Conservation (phyloP, 1,140 invertebrate species). For the Doryteuthis pealeii region DNA sequence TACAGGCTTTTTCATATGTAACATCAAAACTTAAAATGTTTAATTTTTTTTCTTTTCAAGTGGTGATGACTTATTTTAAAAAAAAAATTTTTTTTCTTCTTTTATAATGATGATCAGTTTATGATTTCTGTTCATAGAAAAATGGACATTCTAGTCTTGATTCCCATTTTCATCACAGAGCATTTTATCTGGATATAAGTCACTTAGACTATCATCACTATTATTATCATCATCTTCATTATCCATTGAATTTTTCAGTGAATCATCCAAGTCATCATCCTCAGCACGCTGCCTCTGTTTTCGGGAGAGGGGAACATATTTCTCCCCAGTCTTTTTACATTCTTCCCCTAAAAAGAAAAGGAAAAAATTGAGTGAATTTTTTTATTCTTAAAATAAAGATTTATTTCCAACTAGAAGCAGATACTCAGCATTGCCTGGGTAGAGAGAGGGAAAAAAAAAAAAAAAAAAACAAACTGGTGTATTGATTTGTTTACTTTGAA, state of each 20-base stretch:
- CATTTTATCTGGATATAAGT: constrained; percentile 25
- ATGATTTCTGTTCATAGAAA: no score
- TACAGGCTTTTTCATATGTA: no score
- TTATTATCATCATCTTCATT: neutral
- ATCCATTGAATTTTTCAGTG: neutral
- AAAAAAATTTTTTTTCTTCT: no score
- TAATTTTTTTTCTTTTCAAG: no score
- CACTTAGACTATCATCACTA: constrained; percentile 24
- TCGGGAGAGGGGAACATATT: constrained; percentile 11
- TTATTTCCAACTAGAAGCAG: neutral
- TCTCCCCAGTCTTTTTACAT: constrained; percentile 39
- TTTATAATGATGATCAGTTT: no score
- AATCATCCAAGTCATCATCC: neutral
- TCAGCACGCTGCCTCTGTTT: neutral
- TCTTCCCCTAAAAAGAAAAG: constrained; percentile 35
- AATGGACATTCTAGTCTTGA: no score
- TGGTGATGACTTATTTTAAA: no score
- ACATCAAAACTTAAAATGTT: no score
- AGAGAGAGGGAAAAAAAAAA: no score
- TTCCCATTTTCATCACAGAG: neutral
- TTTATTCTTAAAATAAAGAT: neutral
- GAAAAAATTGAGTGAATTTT: constrained; percentile 3
- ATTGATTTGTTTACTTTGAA: no score
- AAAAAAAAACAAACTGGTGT: no score
- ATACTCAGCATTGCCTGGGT: no score